Percentiles rank a stretch among this genome's conserved stretches.
Conservation (phyloP, 2,113 vertebrate species). For the Dolichallabes microphthalmus region DNA sequence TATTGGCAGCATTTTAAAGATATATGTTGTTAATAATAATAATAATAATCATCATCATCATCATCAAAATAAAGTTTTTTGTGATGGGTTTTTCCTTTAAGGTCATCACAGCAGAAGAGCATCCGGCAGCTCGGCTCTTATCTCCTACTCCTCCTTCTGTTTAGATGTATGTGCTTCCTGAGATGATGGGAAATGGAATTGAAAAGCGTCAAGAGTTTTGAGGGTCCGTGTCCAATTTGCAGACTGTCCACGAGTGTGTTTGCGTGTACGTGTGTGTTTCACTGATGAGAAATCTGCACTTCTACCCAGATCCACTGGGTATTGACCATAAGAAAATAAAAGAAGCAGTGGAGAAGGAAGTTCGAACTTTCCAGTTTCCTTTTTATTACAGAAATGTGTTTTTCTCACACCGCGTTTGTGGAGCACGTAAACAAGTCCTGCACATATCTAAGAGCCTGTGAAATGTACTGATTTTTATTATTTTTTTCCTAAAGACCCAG, state of each 20-base stretch:
- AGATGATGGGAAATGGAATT: slow-evolving; percentile 45
- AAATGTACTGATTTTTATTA: neutral
- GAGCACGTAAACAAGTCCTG: neutral
- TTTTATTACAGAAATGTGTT: slow-evolving; percentile 23
- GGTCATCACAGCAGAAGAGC: neutral
- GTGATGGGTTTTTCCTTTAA: neutral
- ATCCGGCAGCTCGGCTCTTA: neutral
- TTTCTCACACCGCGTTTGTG: neutral
- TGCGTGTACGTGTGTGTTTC: slow-evolving; percentile 11
- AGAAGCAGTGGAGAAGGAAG: neutral
- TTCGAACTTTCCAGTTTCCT: neutral
- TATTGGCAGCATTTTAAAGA: neutral
- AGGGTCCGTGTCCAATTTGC: slow-evolving; percentile 63
- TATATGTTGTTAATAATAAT: no score
- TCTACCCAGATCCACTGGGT: slow-evolving; percentile 12
- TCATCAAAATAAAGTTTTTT: no score
- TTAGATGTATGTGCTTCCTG: slow-evolving; percentile 43
- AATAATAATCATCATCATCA: no score
- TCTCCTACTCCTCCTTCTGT: neutral
- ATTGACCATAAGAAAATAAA: slow-evolving; percentile 17
- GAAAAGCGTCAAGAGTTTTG: slow-evolving; percentile 57
- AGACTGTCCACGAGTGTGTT: neutral
- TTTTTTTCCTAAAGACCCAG: neutral
- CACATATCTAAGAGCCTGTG: neutral
- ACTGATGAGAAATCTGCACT: slow-evolving; percentile 9